Conservation (phyloP, 1,140 invertebrate species). For the Periplaneta americana region DNA sequence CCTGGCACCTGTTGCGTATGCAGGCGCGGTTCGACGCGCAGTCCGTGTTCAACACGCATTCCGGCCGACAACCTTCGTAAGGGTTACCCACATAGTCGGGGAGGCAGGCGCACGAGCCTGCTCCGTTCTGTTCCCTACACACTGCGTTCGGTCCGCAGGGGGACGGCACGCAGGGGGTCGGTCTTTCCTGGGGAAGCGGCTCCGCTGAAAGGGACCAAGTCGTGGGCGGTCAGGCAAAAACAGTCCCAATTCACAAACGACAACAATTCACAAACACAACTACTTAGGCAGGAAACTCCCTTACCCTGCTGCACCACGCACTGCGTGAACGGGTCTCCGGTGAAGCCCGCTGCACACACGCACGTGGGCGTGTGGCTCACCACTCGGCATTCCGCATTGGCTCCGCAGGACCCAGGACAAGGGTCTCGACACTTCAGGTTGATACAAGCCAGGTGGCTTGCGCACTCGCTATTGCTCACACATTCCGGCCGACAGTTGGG, state of each 20-base stretch:
- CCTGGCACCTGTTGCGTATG: slow-evolving; percentile 43
- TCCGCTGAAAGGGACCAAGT: not conserved
- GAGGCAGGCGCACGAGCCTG: slow-evolving; percentile 58
- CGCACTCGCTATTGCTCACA: slow-evolving; percentile 31
- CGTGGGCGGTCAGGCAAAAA: slow-evolving; percentile 31
- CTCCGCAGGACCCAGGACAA: slow-evolving; percentile 35
- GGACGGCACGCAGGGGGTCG: slow-evolving; percentile 54
- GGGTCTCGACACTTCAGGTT: slow-evolving; percentile 34
- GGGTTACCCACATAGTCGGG: slow-evolving; percentile 63
- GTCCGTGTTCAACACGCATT: slow-evolving; percentile 58
- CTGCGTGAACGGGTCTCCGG: slow-evolving; percentile 35
- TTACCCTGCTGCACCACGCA: slow-evolving; percentile 11
- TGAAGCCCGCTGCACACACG: slow-evolving; percentile 34
- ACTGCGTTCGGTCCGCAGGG: slow-evolving; percentile 67
- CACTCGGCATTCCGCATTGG: slow-evolving; percentile 35
- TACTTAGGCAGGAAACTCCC: not conserved
- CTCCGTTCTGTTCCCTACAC: slow-evolving; percentile 58
- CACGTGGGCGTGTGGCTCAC: slow-evolving; percentile 37
- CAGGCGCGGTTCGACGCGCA: slow-evolving; percentile 47
- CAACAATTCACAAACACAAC: no score
- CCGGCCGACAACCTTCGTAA: slow-evolving; percentile 44
- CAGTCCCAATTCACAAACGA: no score
- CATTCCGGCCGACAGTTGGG: slow-evolving; percentile 32
- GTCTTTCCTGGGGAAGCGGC: slow-evolving; percentile 11
- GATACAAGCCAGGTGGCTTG: slow-evolving; percentile 26